Percentiles rank a stretch among this genome's conserved stretches.
Conservation (phyloP, 2,888 invertebrate species). For the Choreutis nemorana region DNA sequence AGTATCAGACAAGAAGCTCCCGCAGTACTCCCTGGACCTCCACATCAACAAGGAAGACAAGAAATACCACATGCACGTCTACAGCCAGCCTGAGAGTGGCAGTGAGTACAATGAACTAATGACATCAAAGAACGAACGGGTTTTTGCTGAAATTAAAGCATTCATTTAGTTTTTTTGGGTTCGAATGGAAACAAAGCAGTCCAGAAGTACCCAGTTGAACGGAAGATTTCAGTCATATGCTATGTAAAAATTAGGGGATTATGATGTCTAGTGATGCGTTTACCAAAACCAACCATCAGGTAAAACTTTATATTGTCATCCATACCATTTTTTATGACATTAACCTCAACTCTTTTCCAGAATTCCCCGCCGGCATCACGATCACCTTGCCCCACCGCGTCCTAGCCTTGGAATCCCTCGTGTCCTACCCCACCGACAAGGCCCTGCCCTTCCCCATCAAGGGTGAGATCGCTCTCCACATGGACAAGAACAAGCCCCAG, state of each 20-base stretch:
- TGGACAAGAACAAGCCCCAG: conserved; percentile 77
- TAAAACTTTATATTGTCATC: too few relatives aligned
- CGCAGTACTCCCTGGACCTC: conserved; percentile 75
- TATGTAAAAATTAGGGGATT: too few relatives aligned
- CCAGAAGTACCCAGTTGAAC: too few relatives aligned
- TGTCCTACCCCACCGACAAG: conserved; percentile 48
- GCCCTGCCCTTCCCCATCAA: conserved; percentile 66
- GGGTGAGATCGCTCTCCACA: conserved; percentile 70
- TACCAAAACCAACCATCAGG: too few relatives aligned
- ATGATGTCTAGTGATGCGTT: too few relatives aligned
- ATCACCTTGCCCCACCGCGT: conserved; percentile 74
- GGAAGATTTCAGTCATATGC: too few relatives aligned
- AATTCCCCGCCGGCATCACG: conserved; percentile 56
- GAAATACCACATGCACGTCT: conserved; percentile 75
- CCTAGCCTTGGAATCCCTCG: conserved; percentile 67
- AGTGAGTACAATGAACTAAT: conserved; percentile 38
- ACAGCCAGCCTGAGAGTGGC: conserved; percentile 69
- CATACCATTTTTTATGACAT: too few relatives aligned
- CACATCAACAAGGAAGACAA: conserved; percentile 75
- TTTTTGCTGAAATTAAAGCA: too few relatives aligned
- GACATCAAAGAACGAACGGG: too few relatives aligned
- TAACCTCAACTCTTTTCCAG: conserved; percentile 20
- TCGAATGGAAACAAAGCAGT: too few relatives aligned
- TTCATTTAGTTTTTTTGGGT: too few relatives aligned
- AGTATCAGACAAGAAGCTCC: conserved; percentile 62